Percentiles rank a stretch among this genome's conserved stretches.
phyloP scores from a whole-genome alignment of 2,113 vertebrate genomes.

The Myocastor coypus region DNA sequence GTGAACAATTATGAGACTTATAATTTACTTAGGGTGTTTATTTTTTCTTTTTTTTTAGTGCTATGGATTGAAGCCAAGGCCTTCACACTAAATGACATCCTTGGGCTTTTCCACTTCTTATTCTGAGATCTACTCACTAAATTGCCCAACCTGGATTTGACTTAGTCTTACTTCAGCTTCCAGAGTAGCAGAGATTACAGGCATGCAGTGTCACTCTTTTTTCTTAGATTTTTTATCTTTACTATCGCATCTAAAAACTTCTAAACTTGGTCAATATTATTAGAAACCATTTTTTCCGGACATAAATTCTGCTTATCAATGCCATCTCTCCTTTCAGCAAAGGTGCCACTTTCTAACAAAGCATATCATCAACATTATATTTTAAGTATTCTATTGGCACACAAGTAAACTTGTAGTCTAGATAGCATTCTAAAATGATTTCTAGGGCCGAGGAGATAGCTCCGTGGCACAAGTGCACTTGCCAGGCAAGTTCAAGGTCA shows the following conservation, averaged over 20 bases:
- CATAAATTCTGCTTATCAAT: conserved; percentile 76
- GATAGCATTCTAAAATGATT: conserved; percentile 38
- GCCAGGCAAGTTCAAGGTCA: too few relatives aligned
- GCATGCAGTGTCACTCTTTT: neutral
- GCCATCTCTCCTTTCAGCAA: conserved; percentile 71
- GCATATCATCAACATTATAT: conserved; percentile 53
- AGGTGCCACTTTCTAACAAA: conserved; percentile 75
- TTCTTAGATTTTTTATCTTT: conserved; percentile 76
- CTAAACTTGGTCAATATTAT: conserved; percentile 72
- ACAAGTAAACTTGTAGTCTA: conserved; percentile 36
- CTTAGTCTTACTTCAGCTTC: neutral
- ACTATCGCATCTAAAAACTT: conserved; percentile 62
- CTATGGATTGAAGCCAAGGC: neutral
- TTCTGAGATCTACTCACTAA: neutral
- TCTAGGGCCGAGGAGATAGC: too few relatives aligned
- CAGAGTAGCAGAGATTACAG: neutral
- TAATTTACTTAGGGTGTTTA: neutral
- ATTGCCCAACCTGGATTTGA: neutral
- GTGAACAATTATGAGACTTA: neutral
- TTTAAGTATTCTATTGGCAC: neutral
- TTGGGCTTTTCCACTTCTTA: neutral
- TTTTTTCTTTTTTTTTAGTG: neutral
- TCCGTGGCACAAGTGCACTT: too few relatives aligned
- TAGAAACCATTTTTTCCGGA: conserved; percentile 71
- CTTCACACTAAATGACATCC: neutral